Conservation (phyloP, 2,888 invertebrate genomes). For the Diloba caeruleocephala region DNA sequence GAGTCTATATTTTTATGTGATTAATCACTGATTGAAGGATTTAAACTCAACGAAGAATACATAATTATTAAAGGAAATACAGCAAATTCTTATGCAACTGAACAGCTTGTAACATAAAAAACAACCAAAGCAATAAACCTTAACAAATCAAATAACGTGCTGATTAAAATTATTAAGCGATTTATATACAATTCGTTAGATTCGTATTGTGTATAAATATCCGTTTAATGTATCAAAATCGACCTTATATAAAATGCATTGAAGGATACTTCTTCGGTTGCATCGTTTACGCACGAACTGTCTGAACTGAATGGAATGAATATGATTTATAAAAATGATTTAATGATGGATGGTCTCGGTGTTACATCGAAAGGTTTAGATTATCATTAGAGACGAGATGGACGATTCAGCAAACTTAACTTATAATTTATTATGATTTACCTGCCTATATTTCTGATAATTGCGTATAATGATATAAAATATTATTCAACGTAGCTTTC, state of each 20-base stretch:
- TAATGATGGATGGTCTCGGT: slow-evolving; percentile 46
- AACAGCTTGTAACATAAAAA: slow-evolving; percentile 18
- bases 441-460: too few species aligned
- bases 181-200: slow-evolving; percentile 58
- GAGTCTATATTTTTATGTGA: too few species aligned
- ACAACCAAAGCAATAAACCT: slow-evolving; percentile 46
- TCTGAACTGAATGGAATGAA: slow-evolving; percentile 44
- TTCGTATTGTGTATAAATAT: slow-evolving; percentile 53
- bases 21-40: slow-evolving; percentile 11
- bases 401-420: slow-evolving; percentile 43
- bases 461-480: too few species aligned
- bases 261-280: slow-evolving; percentile 22
- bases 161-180: slow-evolving; percentile 53
- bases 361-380: slow-evolving; percentile 36
- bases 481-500: too few species aligned
- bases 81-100: slow-evolving; percentile 31
- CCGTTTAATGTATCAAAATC: slow-evolving; percentile 49
- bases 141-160: slow-evolving; percentile 44
- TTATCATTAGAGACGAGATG: slow-evolving; percentile 46
- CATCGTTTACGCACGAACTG: slow-evolving; percentile 55
- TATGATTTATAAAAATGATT: slow-evolving; percentile 49
- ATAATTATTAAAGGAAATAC: slow-evolving; percentile 37
- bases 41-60: slow-evolving; percentile 43
- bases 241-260: slow-evolving; percentile 43
- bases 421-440: slow-evolving; percentile 6